Base-by-base conservation (phyloP, 2,113 vertebrate species). In the Boleophthalmus pectinirostris region DNA sequence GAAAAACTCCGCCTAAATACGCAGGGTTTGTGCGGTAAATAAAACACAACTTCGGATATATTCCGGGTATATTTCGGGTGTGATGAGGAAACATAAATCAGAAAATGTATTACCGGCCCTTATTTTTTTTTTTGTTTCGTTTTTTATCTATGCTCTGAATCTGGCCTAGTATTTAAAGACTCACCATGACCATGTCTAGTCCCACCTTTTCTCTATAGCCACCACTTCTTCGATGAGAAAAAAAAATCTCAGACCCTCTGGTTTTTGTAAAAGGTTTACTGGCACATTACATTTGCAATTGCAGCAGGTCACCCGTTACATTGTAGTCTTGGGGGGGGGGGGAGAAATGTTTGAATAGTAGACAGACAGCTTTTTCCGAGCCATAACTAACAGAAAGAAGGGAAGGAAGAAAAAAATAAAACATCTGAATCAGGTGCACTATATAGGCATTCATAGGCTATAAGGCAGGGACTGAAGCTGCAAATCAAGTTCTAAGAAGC, bases 211-310 rank as follows among this genome's bases (percentile, higher is more conserved):
- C 29, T 29, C 29, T 29, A 29, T n/a, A n/a, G n/a, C n/a, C n/a
- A n/a, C n/a, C n/a, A n/a, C n/a, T n/a, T n/a, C n/a, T n/a, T n/a
- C n/a, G n/a, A n/a, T n/a, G n/a, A n/a, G n/a, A 43, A 43, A 65
- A 68, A 66, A 77, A 3, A 67, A 3, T 71, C 65, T 33, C 25
- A 75, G 23, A 70, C 23, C 61, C 71, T 18, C 15, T 87, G 87
- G 79, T 88, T 86, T 90, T 54, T 54, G 56, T 88, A 92, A 88
- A 92, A 88, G 54, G 69, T 93, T 92, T 93, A 92, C 91, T 93
- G 87, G 87, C 88, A 90, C 82, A 87, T 90, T 82, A 80, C 85
- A 89, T 78, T 90, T 90, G 90, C 86, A 91, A 92, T 87, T 87
- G 90, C 89, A 92, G 82, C 89, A 89, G 83, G 72, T 83, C 85